A percentile compares a stretch with the other conserved stretches of the same genome.
These are phyloP conservation scores for Turritopsis dohrnii DNA, from an alignment of 30 jellyfish, hydroid and myxozoan species.

Conservation along the genomic window DNA sequence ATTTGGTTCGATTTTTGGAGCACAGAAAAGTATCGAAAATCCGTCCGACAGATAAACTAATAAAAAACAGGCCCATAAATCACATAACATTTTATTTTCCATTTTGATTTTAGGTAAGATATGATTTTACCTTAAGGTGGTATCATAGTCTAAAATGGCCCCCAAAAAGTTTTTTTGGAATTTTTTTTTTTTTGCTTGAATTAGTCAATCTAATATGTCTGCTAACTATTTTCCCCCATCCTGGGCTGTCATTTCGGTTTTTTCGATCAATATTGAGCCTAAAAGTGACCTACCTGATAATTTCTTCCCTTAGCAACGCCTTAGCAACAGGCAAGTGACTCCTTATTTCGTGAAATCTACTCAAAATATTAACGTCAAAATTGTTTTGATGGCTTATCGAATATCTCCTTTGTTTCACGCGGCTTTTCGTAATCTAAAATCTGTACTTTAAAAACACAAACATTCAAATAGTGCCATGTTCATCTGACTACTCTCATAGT, in stretches of 20 bases:
- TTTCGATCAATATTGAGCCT: neutral
- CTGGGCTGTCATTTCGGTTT: neutral
- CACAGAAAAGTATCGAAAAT: too few relatives aligned
- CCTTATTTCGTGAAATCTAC: neutral
- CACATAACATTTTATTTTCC: too few relatives aligned
- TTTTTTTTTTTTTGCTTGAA: neutral
- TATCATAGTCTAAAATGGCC: neutral
- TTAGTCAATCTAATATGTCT: neutral
- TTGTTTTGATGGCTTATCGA: neutral
- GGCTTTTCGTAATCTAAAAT: neutral
- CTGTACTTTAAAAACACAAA: neutral
- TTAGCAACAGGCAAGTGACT: neutral
- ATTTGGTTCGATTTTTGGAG: too few relatives aligned
- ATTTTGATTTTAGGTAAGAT: too few relatives aligned
- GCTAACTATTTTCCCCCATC: neutral
- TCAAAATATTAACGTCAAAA: neutral
- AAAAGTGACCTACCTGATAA: conserved; percentile 12
- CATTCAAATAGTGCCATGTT: neutral
- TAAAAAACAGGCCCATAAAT: too few relatives aligned
- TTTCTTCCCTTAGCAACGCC: too few relatives aligned
- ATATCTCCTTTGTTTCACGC: neutral
- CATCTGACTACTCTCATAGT: neutral
- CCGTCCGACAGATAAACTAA: too few relatives aligned
- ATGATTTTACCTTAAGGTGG: too few relatives aligned
- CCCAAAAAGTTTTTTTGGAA: neutral